Evolutionary conservation across 2,113 vertebrate species (phyloP).

Genomic region (Zosterops pallidus): DNA sequence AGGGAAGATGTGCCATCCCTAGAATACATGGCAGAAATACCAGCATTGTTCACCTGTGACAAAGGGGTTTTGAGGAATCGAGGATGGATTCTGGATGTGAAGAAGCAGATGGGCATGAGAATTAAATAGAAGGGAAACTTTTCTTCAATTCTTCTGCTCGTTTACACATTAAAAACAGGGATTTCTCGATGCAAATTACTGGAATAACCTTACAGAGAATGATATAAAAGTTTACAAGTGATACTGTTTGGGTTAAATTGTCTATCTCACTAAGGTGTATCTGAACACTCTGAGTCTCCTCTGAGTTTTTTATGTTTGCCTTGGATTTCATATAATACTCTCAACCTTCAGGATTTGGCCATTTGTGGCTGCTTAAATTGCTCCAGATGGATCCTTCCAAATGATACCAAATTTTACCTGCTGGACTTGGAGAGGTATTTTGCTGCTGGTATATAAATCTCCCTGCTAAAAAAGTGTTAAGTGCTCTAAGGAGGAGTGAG

Average conservation of each 20-base stretch:
- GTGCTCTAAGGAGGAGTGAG: not conserved
- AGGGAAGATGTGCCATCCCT: not conserved
- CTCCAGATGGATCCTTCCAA: not conserved
- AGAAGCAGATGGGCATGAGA: not conserved
- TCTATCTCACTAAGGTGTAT: not conserved
- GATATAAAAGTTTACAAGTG: not conserved
- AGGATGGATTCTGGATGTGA: not conserved
- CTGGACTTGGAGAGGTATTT: not conserved
- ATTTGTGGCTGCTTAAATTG: not conserved
- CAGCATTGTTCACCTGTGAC: not conserved
- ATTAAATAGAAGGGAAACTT: not conserved
- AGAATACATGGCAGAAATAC: not conserved
- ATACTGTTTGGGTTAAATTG: not conserved
- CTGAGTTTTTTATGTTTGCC: not conserved
- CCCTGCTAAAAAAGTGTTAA: fast-evolving
- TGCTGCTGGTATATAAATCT: not conserved
- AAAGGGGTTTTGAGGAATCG: not conserved
- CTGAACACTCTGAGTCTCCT: not conserved
- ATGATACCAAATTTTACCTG: not conserved
- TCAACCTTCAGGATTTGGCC: not conserved
- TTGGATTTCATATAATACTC: not conserved
- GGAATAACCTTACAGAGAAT: not conserved
- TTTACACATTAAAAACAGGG: not conserved
- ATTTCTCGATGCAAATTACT: not conserved
- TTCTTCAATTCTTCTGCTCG: not conserved